Evolutionary conservation across 1,140 invertebrate species (phyloP).

Genomic region (Anoplophora glabripennis): DNA sequence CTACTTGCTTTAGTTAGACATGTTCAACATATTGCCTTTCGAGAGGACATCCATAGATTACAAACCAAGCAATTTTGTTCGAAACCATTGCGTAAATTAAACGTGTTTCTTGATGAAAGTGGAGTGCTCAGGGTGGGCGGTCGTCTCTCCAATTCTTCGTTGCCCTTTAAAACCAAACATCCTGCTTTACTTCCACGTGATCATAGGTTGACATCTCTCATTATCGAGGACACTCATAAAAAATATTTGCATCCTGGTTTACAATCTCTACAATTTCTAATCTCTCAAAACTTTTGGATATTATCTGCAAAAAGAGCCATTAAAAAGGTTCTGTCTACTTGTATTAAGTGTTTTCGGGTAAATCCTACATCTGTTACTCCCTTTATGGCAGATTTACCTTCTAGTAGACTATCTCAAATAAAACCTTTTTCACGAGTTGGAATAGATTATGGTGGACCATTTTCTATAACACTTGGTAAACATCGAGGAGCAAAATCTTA

Average conservation of each 20-base stretch:
- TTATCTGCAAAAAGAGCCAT: conserved; percentile 1
- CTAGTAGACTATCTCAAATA: not conserved
- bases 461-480: conserved; percentile 11
- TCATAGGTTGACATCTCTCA: conserved; percentile 4
- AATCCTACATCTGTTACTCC: conserved; percentile 2
- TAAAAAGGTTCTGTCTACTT: conserved; percentile 1
- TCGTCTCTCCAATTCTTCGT: conserved; percentile 23
- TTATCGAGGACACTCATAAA: conserved; percentile 8
- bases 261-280: conserved; percentile 7
- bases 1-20: not conserved
- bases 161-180: conserved; percentile 15
- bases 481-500: conserved; percentile 4
- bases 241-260: conserved; percentile 14
- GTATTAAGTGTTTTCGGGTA: conserved; percentile 1
- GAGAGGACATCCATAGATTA: not conserved
- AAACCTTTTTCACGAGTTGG: conserved; percentile 12
- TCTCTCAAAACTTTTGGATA: conserved; percentile 17
- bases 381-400: conserved; percentile 12
- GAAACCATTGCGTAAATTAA: too few relatives aligned
- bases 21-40: conserved; percentile 1
- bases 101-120: too few relatives aligned
- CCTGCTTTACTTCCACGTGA: conserved; percentile 8
- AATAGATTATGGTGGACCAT: conserved; percentile 15
- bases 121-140: conserved; percentile 14
- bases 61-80: too few relatives aligned